phyloP scores from a whole-genome alignment of 2,888 invertebrate species.

The Schizaphis graminum region DNA sequence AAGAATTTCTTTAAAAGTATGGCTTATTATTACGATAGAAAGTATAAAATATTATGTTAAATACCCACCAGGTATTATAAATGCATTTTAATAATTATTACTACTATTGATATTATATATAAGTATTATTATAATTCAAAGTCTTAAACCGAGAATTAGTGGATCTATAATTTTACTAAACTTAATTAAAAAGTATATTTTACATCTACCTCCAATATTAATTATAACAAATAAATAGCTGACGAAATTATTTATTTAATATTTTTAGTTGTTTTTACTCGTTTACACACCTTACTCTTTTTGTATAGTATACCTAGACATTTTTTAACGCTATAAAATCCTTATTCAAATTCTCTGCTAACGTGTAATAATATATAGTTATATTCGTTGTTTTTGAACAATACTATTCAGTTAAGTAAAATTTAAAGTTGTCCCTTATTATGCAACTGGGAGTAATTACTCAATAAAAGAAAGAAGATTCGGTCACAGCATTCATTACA shows the following conservation, averaged over 20 bases:
- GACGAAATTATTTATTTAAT: background rate
- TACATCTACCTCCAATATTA: background rate
- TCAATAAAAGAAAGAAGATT: background rate
- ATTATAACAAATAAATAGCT: background rate
- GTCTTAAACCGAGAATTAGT: background rate
- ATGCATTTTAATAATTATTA: too few relatives aligned
- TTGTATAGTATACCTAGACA: too few relatives aligned
- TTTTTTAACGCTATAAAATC: background rate
- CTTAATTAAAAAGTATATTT: too few relatives aligned
- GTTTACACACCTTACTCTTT: too few relatives aligned
- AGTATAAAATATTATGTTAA: too few relatives aligned
- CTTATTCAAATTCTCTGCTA: too few relatives aligned
- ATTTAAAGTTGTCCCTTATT: background rate
- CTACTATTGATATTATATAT: too few relatives aligned
- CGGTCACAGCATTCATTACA: background rate
- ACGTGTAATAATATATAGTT: background rate
- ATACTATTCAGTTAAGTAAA: background rate
- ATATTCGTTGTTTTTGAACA: background rate
- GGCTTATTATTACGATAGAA: too few relatives aligned
- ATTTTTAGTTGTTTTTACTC: background rate
- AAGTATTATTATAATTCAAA: too few relatives aligned
- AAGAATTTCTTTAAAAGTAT: too few relatives aligned
- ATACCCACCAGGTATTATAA: too few relatives aligned
- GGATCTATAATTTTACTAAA: too few relatives aligned
- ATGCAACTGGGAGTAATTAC: background rate